Evolutionary conservation across 37 sponge, comb jelly and placozoan species (phyloP), one percentile per base, ranked within the genome.

Genomic region (Halisarca cf. caerulea): DNA sequence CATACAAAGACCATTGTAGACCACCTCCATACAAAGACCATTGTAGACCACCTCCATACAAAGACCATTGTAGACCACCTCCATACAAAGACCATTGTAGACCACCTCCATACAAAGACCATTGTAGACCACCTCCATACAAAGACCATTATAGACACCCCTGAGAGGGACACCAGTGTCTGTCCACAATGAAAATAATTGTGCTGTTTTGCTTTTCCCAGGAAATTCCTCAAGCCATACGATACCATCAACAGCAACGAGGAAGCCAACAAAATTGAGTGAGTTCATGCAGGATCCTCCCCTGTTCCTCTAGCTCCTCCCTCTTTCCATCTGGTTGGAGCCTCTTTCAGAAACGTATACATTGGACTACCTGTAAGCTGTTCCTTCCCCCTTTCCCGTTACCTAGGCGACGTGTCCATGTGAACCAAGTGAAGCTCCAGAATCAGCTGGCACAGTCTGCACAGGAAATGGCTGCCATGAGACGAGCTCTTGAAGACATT

Each of bases 201-300:
- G 25, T 59, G 7, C 57, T 23, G 64, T 68, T 34, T 32, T 5
- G 32, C 3, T 34, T 30, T 24, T 27, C 30, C 17, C 33, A 68
- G 69, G 69, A 68, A 68, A 34, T 68, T 68, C 33, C 69, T 68
- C 33, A 68, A 68, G 33, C 69, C 69, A 2, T 68, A 68, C 35
- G 69, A 68, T 18, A n/a, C n/a, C 2, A 1, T 68, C 30, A 34
- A 34, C 17, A 34, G 30, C 17, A 30, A 34, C 30, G 69, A 68
- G 28, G 35, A 68, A 30, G 17, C 30, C 17, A 17, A 68, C 1
- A 68, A 27, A 34, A 32, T 68, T 68, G 69, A 68, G 69, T 68
- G 35, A 68, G 69, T 68, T n/a, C n/a, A n/a, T n/a, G n/a, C n/a
- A n/a, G n/a, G n/a, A n/a, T n/a, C n/a, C n/a, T n/a, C n/a, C n/a